Conservation (phyloP, 2,888 invertebrate species). For the Microplitis manilae region DNA sequence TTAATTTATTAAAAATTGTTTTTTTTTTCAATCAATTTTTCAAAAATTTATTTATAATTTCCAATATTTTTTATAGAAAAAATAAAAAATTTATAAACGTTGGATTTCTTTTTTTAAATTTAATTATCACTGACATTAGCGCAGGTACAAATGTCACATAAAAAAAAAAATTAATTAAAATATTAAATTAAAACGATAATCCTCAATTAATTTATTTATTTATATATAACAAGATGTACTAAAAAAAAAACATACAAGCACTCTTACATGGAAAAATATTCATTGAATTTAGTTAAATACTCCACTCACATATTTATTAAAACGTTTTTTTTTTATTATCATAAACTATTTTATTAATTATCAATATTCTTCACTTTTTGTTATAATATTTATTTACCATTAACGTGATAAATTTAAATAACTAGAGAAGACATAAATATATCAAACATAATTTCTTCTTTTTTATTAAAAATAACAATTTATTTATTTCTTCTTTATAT, state of each 20-base stretch:
- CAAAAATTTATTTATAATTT: background rate
- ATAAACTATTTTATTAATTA: constrained; percentile 43
- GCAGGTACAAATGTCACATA: constrained; percentile 1
- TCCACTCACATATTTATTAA: constrained; percentile 24
- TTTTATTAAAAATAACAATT: constrained; percentile 71
- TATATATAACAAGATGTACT: constrained; percentile 43
- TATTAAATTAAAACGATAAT: background rate
- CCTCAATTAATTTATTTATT: background rate
- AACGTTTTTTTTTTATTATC: constrained; percentile 9
- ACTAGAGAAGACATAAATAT: constrained; percentile 67
- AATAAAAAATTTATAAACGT: constrained; percentile 27
- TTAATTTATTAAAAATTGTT: too few relatives aligned
- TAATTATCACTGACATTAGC: background rate
- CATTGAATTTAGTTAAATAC: constrained; percentile 59
- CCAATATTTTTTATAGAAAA: background rate
- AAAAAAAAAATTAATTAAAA: background rate
- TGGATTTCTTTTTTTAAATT: constrained; percentile 19
- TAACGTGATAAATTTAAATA: constrained; percentile 66
- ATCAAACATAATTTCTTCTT: constrained; percentile 64
- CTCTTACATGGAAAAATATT: constrained; percentile 52
- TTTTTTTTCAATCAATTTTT: background rate
- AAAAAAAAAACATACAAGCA: constrained; percentile 45
- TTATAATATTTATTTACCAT: constrained; percentile 32
- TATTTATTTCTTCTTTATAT: constrained; percentile 59
- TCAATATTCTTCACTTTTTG: constrained; percentile 37